Evolutionary conservation across 2,113 vertebrate genomes (phyloP), one percentile per base, ranked within the genome.

Genomic region (Neofelis nebulosa): DNA sequence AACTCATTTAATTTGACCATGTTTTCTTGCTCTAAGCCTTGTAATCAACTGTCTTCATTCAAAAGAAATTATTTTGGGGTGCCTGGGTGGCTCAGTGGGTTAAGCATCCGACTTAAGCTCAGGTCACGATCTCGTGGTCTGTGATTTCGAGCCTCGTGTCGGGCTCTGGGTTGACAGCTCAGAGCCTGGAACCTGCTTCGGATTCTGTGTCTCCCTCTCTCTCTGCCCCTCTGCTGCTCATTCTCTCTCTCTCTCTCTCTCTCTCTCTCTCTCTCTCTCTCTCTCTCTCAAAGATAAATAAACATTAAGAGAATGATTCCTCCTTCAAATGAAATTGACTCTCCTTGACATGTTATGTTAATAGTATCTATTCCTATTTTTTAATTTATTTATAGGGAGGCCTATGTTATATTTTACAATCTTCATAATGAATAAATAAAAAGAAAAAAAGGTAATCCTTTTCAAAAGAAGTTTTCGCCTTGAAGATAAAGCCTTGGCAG

Each of bases 141-240:
- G 57, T 61, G 57, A 61, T 21, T 61, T 61, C 2, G 7, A 23
- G 57, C 57, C 6, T 7, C 19, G 0, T 0, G 19, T 23, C 0
- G 7, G 57, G 57, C 8, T 61, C 57, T 61, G 2, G 3, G 19
- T 18, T 55, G 16, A 55, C 52, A 55, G 52, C 52, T 55, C 52
- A 55, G 52, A 55, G 52, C 52, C 52, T 55, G 52, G 52, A 16
- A 15, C 52, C 16, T 55, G 52, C 15, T 55, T 55, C 5, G 4
- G 55, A 19, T 57, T 19, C 55, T 61, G 7, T 21, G 57, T 61
- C 57, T 61, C 57, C 57, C 57, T 61, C 57, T 61, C 21, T 61
- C 57, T 23, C 57, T 61, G 57, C 57, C 21, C 21, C 18, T 57
- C 57, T 7, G 19, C 57, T 23, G 57, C 21, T 23, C 57, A 57